Conservation (phyloP, 2,113 vertebrate genomes). For the Atlantisia rogersi region DNA sequence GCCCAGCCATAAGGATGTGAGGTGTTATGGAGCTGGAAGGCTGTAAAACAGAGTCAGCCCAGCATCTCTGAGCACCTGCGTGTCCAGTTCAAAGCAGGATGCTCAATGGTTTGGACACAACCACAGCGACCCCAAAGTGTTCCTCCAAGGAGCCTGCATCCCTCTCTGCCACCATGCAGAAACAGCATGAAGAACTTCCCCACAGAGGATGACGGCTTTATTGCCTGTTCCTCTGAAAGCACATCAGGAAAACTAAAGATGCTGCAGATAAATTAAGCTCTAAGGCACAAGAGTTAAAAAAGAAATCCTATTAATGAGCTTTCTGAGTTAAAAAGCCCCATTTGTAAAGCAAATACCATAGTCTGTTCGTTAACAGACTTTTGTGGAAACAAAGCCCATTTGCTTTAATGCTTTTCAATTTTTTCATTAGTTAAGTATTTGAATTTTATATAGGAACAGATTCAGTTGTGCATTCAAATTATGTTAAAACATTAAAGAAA, state of each 20-base stretch:
- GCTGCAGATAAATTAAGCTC: not conserved
- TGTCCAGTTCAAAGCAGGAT: not conserved
- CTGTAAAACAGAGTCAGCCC: not conserved
- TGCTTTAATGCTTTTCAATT: not conserved
- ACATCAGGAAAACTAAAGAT: not conserved
- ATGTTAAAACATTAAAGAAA: not conserved
- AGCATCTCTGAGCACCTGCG: not conserved
- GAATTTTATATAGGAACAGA: not conserved
- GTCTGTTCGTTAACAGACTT: not conserved
- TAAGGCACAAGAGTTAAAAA: not conserved
- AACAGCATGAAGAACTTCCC: not conserved
- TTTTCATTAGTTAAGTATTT: not conserved
- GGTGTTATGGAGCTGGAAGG: not conserved
- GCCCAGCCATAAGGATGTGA: not conserved
- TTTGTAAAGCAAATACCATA: not conserved
- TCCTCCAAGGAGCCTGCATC: fast-evolving
- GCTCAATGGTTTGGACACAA: not conserved
- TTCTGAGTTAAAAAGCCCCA: not conserved
- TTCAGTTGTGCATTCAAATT: not conserved
- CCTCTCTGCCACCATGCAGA: not conserved
- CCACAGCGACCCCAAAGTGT: fast-evolving
- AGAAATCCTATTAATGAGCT: not conserved
- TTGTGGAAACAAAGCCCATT: not conserved
- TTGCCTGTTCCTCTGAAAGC: not conserved
- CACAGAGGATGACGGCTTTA: not conserved